Evolutionary conservation across 2,113 vertebrate species (phyloP).

Genomic region (Engraulis encrasicolus): DNA sequence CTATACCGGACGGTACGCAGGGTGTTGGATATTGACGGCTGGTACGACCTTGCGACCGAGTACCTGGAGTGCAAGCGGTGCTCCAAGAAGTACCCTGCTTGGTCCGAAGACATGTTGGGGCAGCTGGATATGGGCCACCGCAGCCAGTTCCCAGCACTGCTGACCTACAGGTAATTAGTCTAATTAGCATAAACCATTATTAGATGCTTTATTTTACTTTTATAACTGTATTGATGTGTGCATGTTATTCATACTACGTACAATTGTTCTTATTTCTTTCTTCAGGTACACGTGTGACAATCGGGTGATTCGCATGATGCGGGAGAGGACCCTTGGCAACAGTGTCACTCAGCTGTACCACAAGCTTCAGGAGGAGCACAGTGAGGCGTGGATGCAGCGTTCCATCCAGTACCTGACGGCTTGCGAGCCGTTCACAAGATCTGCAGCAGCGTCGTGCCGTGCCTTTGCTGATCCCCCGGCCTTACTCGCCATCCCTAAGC

Average conservation of each 20-base stretch:
- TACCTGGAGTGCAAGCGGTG: conserved; percentile 32
- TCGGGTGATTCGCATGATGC: conserved; percentile 20
- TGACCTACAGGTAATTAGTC: no score
- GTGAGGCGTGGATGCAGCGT: conserved; percentile 16
- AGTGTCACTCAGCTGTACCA: conserved; percentile 27
- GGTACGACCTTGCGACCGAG: no score
- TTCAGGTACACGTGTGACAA: conserved; percentile 24
- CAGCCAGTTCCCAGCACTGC: no score
- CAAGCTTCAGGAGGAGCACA: conserved; percentile 26
- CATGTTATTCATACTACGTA: no score
- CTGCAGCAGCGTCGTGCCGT: no score
- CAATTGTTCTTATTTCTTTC: no score
- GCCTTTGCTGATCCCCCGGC: not conserved
- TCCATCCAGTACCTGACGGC: not conserved
- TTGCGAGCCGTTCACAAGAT: not conserved
- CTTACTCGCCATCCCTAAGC: not conserved
- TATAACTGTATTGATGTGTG: no score
- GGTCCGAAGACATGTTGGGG: not conserved
- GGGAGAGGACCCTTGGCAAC: conserved; percentile 22
- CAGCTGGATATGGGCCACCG: no score
- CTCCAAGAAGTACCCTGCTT: conserved; percentile 18
- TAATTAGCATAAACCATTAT: not conserved
- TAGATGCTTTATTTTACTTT: not conserved
- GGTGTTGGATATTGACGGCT: conserved; percentile 19
- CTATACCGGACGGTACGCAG: conserved; percentile 21